Evolutionary conservation across 92 coral and sea anemone species (phyloP), one percentile per base, ranked within the genome.

Genomic region (Heteractis magnifica): DNA sequence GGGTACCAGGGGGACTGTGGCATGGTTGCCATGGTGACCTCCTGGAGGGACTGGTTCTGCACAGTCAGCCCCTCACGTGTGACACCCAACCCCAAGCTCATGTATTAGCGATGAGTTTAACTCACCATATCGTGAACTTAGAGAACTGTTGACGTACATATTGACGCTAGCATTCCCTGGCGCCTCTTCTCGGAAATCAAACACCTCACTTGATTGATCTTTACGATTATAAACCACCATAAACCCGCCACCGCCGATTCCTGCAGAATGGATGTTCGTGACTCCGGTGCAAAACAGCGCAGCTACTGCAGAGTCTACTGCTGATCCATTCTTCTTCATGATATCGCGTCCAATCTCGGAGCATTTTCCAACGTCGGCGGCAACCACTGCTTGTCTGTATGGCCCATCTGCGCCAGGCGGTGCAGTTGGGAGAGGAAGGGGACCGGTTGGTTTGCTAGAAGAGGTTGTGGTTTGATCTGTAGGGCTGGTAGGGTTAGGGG

Each of bases 181-280:
- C 15, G 99, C 99, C 55, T 56, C 85, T 78, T 96, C 99, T 65
- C 99, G 86, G 52, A 87, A 96, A 75, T 96, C 98, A 79, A 90
- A 86, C 76, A 92, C 86, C 56, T 92, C 91, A 18, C 86, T 91
- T 6, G 65, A 81, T 50, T 76, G 86, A 23, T 77, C 82, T 14
- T 74, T 62, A 56, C 88, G 88, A 23, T 79, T 82, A 58, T 96
- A 96, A 26, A 96, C 93, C 44, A 90, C 87, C 93, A 96, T 96
- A 18, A 96, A 93, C n/a, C 94, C 99, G 10, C 99, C 99, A 18
- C 99, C 99, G 2, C 99, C 99, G 80, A 96, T 83, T 10, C 99
- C 99, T 53, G 99, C 91, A 55, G 99, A 96, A 86, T 96, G 99
- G 94, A 95, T 92, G 90, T 95, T 95, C 87, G 92, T 85, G 70